Percentiles rank a stretch among this genome's conserved stretches.
Evolutionary conservation across 2,797 vertebrate genomes (phyloP).

Genomic region (Hephaestus fuliginosus): DNA sequence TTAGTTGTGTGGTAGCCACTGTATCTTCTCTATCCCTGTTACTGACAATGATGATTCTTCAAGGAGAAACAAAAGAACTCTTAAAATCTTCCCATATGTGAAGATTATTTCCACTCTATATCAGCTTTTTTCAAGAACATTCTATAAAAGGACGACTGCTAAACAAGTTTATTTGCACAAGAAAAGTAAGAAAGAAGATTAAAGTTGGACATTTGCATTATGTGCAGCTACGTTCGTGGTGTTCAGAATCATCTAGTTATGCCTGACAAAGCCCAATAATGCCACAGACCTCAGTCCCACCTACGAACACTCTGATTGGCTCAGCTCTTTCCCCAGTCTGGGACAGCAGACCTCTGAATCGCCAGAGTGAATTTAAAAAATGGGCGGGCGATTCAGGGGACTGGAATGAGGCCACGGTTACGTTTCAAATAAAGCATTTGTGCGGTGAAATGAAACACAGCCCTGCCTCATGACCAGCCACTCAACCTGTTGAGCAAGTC

Average conservation of each 20-base stretch:
- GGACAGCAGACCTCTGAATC: conserved; percentile 35
- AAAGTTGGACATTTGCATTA: background rate
- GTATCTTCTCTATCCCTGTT: too few relatives aligned
- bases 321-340: conserved; percentile 11
- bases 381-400: conserved; percentile 19
- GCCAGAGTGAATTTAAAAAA: conserved; percentile 24
- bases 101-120: background rate
- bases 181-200: background rate
- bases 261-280: conserved; percentile 10
- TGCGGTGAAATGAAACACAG: conserved; percentile 32
- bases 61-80: too few relatives aligned
- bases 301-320: conserved; percentile 30
- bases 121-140: background rate
- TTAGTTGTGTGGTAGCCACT: background rate
- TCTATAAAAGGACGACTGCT: too few relatives aligned
- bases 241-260: background rate
- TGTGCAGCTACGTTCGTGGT: background rate
- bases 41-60: too few relatives aligned
- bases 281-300: background rate
- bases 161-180: background rate
- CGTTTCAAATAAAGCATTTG: conserved; percentile 48
- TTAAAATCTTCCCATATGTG: background rate
- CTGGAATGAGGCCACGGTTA: conserved; percentile 47
- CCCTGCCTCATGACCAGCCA: conserved; percentile 10
- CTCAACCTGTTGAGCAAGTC: conserved; percentile 41